These are phyloP conservation scores for Achatina immaculata DNA, from an alignment of 1,140 invertebrate species.

Conservation along the genomic window DNA sequence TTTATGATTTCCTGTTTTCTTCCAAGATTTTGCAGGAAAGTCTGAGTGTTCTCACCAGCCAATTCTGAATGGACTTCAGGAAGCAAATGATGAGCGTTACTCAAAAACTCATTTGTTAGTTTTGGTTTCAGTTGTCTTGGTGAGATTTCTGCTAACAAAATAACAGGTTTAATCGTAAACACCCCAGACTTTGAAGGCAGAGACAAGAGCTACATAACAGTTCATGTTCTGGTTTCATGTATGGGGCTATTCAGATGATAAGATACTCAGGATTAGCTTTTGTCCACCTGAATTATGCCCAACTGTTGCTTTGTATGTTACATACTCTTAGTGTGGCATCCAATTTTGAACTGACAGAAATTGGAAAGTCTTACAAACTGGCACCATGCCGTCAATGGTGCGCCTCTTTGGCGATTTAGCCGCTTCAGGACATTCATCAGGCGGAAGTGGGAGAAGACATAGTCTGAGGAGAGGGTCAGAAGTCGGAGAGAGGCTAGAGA, in stretches of 20 bases:
- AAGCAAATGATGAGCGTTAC: no score
- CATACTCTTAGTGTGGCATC: not conserved
- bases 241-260: not conserved
- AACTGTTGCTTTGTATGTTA: not conserved
- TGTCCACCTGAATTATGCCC: not conserved
- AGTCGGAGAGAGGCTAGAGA: constrained; percentile 51
- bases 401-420: constrained; percentile 35
- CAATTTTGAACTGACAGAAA: not conserved
- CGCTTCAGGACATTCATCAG: constrained; percentile 33
- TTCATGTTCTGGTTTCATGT: not conserved
- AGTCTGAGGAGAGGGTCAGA: constrained; percentile 50
- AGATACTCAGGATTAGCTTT: not conserved
- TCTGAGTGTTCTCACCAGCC: no score
- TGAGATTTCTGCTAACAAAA: not conserved
- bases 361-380: not conserved
- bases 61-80: no score
- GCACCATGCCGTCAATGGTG: constrained; percentile 25
- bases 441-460: not conserved
- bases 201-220: not conserved
- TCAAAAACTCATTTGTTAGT: no score
- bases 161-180: not conserved
- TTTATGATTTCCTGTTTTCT: no score
- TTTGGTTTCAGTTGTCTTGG: no score
- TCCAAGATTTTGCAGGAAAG: no score
- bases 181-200: not conserved